Conservation (phyloP, 2,797 vertebrate genomes). For the Scleropages formosus region DNA sequence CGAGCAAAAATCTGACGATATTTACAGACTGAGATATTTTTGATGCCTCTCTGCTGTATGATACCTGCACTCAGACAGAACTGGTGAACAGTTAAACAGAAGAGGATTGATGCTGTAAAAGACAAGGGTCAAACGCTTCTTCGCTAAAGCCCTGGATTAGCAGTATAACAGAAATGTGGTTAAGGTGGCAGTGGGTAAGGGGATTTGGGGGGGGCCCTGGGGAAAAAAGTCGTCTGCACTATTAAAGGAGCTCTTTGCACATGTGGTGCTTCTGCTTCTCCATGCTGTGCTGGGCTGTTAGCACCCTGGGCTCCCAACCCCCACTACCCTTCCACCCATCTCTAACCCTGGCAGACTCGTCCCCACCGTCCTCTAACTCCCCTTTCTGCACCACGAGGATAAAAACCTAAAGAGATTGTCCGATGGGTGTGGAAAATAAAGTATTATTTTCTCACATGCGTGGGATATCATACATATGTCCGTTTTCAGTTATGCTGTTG, state of each 20-base stretch:
- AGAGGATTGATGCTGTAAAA: not conserved
- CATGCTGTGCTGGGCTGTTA: conserved; percentile 49
- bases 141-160: not conserved
- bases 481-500: not conserved
- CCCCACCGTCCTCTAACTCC: conserved; percentile 31
- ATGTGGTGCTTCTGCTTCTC: conserved; percentile 40
- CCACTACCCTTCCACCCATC: not conserved
- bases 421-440: not conserved
- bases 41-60: not conserved
- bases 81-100: not conserved
- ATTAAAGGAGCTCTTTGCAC: conserved; percentile 65
- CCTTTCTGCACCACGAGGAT: conserved; percentile 4
- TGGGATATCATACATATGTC: not conserved
- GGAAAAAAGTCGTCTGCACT: conserved; percentile 42
- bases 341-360: not conserved
- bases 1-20: too few relatives aligned
- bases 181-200: not conserved
- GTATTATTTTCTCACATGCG: not conserved
- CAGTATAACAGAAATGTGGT: not conserved
- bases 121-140: not conserved
- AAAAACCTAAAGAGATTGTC: not conserved
- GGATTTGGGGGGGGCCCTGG: conserved; percentile 3
- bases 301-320: conserved; percentile 45
- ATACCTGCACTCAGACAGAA: conserved; percentile 1
- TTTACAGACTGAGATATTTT: too few relatives aligned